Conservation (phyloP, 2,888 invertebrate genomes). For the Coenonympha arcania region DNA sequence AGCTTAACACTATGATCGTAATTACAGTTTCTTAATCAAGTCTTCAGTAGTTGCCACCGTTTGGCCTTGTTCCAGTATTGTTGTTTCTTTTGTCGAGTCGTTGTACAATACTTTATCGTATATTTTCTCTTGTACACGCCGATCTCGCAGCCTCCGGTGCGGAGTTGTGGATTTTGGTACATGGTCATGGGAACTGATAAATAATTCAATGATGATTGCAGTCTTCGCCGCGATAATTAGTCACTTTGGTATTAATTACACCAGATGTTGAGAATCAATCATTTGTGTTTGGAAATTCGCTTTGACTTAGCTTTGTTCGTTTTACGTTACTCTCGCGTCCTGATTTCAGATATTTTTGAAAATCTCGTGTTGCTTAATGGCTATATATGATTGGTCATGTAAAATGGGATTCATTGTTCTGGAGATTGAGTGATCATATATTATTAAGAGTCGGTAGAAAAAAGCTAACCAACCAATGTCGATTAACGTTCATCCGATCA, state of each 20-base stretch:
- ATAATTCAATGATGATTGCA: conserved; percentile 3
- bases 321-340: no score
- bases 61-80: conserved; percentile 23
- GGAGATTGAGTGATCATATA: no score
- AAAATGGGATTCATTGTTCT: no score
- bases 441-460: no score
- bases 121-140: conserved; percentile 11
- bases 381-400: no score
- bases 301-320: neutral
- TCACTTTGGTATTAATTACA: neutral
- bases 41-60: conserved; percentile 28
- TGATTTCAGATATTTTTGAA: no score
- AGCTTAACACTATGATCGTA: conserved; percentile 12
- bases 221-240: conserved; percentile 3
- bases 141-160: neutral
- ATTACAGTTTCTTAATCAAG: conserved; percentile 33
- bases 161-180: conserved; percentile 15
- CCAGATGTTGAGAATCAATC: neutral
- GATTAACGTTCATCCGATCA: no score
- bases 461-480: no score
- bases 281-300: neutral
- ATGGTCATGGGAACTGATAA: conserved; percentile 20
- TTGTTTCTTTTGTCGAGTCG: conserved; percentile 10
- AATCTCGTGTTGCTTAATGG: no score
- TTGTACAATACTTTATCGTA: conserved; percentile 18